Conservation (phyloP, 2,113 vertebrate species). For the Trichechus manatus region DNA sequence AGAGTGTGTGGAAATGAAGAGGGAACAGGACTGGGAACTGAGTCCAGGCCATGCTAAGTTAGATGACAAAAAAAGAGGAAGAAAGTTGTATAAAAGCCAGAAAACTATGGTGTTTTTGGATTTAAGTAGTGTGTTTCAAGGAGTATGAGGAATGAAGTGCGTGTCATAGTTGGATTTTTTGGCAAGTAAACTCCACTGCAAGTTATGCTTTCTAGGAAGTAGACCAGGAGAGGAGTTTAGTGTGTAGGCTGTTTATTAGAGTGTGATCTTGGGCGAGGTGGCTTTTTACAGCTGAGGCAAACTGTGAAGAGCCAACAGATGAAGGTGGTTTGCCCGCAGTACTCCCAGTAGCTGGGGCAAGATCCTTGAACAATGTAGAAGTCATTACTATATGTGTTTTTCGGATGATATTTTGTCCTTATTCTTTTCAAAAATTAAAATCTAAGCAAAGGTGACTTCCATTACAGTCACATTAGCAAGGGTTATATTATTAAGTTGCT, state of each 20-base stretch:
- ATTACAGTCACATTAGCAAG: not conserved
- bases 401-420: not conserved
- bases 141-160: not conserved
- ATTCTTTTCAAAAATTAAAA: slow-evolving; percentile 25
- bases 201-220: not conserved
- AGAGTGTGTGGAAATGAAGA: not conserved
- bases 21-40: not conserved
- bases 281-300: not conserved
- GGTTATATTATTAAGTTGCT: not conserved
- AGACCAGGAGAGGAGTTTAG: not conserved
- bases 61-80: not conserved
- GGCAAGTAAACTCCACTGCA: not conserved
- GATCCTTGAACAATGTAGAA: not conserved
- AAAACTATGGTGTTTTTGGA: not conserved
- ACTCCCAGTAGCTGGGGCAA: not conserved
- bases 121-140: not conserved
- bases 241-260: not conserved
- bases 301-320: not conserved
- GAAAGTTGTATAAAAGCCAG: not conserved
- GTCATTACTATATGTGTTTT: not conserved
- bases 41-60: not conserved
- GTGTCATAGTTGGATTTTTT: not conserved
- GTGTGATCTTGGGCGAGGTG: not conserved
- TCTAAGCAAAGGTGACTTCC: slow-evolving; percentile 3
- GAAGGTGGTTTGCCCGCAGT: fast-evolving